These are phyloP conservation scores for Catalaphyllia jardinei DNA, from an alignment of 64 coral and sea anemone genomes.

Conservation along the genomic window DNA sequence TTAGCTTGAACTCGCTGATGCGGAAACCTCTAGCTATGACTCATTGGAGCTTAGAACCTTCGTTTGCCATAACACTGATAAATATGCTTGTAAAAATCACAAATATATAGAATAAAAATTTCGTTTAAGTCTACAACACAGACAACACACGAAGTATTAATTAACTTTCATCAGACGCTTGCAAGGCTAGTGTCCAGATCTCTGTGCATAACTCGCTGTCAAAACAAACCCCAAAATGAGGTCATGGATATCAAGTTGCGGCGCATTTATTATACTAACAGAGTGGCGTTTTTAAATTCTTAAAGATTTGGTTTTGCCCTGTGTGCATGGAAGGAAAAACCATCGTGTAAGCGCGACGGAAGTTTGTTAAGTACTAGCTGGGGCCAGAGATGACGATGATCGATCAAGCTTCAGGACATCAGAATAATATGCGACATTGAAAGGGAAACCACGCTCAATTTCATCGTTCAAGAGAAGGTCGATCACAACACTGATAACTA, in stretches of 20 bases:
- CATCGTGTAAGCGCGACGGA: not conserved
- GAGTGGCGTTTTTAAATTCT: not conserved
- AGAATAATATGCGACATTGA: not conserved
- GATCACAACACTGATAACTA: not conserved
- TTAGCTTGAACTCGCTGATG: not conserved
- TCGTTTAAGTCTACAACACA: no score
- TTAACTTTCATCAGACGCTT: no score
- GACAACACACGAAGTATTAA: no score
- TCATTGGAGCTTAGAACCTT: not conserved
- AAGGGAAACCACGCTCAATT: no score
- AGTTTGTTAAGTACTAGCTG: not conserved
- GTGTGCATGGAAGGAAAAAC: not conserved
- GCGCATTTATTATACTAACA: not conserved
- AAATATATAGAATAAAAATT: no score
- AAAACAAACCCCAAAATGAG: no score
- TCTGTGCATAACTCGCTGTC: no score
- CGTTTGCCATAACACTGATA: not conserved
- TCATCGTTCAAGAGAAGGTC: not conserved
- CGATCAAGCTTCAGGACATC: not conserved
- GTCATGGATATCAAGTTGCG: no score
- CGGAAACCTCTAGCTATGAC: not conserved
- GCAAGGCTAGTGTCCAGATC: no score
- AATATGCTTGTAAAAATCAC: not conserved
- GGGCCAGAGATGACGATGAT: not conserved
- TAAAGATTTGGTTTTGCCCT: not conserved